Base-by-base conservation (phyloP, 1,140 invertebrate species). In the Leptinotarsa defecta region DNA sequence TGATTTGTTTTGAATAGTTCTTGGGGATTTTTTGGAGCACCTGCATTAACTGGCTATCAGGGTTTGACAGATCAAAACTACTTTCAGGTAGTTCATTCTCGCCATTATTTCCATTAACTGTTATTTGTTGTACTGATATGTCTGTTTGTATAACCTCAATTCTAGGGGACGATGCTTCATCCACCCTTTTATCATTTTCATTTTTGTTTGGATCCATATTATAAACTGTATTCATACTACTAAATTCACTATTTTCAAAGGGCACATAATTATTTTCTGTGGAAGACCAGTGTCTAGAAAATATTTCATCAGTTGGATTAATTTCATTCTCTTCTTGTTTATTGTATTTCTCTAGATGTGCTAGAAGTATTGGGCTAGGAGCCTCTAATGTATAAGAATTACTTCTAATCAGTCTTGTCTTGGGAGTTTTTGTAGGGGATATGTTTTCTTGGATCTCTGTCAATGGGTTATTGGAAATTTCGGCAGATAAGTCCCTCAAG, bases 371-470 rank as follows among this genome's bases (percentile, higher is more conserved):
- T 3, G 89, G 89, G 77, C 90, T 91, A 8, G 90, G 90, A 61
- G 87, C 83, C 0, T 91, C 89, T 57, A 91, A 78, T 1, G 89
- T 88, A 74, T 91, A 92, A 2, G 90, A 91, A 73, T 89, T 88
- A 72, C 89, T 89, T 65, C 90, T 85, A 4, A 89, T 85, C 49
- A 90, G 80, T 74, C 87, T 86, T 49, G 86, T 86, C 11, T 83
- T 83, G 57, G 72, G 48, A 64, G 75, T 22, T 15, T 19, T 57
- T 27, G 19, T 43, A 4, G 22, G 17, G 1, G 71, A 64, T 43
- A 27, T 71, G 17, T 22, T 57, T 71, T 24, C 24, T 43, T 43
- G 34, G 8, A 34, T 8, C 8, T 34, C 34, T 43, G 34, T 11
- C 8, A 43, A 62, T 62, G 5, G n/a, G n/a, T 62, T 19, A 62